Evolutionary conservation across 2,797 vertebrate species (phyloP).

Genomic region (Dendrocincla tyrannina): DNA sequence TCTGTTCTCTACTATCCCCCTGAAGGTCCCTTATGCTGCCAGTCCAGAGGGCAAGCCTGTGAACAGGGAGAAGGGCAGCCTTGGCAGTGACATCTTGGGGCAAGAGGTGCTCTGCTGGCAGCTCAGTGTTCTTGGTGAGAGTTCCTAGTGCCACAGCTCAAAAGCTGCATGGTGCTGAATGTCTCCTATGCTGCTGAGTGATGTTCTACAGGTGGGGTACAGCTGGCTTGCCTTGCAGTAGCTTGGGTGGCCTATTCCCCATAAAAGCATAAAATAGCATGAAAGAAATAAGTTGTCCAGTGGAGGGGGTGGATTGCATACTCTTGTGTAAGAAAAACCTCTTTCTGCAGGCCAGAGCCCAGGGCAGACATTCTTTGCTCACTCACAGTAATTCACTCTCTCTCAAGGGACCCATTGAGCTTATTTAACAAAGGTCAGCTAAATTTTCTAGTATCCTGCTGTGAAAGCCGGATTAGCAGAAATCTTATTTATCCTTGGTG

Average conservation of each 20-base stretch:
- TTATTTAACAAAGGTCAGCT: constrained; percentile 66
- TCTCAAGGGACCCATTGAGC: constrained; percentile 41
- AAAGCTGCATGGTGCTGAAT: background rate
- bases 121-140: background rate
- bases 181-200: background rate
- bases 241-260: background rate
- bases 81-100: background rate
- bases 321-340: background rate
- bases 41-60: background rate
- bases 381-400: constrained; percentile 10
- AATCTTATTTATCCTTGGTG: constrained; percentile 51
- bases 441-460: constrained; percentile 60
- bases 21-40: background rate
- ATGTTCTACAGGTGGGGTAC: background rate
- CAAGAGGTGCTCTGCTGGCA: background rate
- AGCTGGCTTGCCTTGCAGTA: background rate
- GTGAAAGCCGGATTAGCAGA: constrained; percentile 46
- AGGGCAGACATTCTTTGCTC: constrained; percentile 4
- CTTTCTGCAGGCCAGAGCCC: background rate
- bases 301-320: background rate
- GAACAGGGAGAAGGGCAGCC: background rate
- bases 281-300: background rate
- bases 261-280: background rate
- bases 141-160: background rate
- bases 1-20: background rate